These are phyloP conservation scores for Berghia stephanieae DNA, from an alignment of 1,140 invertebrate genomes.

Conservation along the genomic window DNA sequence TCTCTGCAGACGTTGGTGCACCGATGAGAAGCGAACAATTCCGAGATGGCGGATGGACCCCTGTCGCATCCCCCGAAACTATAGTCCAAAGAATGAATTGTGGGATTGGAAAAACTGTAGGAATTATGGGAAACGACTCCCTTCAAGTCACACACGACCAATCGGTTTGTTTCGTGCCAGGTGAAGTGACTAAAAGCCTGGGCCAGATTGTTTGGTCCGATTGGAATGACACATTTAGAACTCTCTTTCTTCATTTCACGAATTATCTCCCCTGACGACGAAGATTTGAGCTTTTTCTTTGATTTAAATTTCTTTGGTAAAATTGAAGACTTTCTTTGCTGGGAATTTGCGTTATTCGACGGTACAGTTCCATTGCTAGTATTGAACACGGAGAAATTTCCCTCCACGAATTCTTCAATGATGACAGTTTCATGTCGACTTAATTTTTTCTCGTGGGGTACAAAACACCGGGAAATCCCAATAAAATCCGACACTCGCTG, in stretches of 20 bases:
- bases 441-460: constrained; percentile 35
- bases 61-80: constrained; percentile 30
- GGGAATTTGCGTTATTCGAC: no score
- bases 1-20: constrained; percentile 38
- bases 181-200: constrained; percentile 42
- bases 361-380: no score
- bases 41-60: constrained; percentile 15
- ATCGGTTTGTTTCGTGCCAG: constrained; percentile 33
- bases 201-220: constrained; percentile 22
- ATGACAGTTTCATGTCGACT: constrained; percentile 32
- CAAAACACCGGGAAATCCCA: constrained; percentile 23
- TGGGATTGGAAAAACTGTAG: constrained; percentile 35
- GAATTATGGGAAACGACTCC: constrained; percentile 17
- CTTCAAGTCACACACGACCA: constrained; percentile 39
- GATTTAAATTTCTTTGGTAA: neutral
- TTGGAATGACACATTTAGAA: no score
- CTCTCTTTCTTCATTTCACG: no score
- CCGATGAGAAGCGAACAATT: constrained; percentile 37
- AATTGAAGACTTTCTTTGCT: no score
- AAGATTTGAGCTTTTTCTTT: no score
- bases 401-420: constrained; percentile 38
- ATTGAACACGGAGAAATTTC: no score
- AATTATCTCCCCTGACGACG: no score
- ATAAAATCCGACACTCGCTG: constrained; percentile 37
- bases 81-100: constrained; percentile 31